phyloP scores from a whole-genome alignment of 2,113 vertebrate genomes.

The Cyrtonyx montezumae region DNA sequence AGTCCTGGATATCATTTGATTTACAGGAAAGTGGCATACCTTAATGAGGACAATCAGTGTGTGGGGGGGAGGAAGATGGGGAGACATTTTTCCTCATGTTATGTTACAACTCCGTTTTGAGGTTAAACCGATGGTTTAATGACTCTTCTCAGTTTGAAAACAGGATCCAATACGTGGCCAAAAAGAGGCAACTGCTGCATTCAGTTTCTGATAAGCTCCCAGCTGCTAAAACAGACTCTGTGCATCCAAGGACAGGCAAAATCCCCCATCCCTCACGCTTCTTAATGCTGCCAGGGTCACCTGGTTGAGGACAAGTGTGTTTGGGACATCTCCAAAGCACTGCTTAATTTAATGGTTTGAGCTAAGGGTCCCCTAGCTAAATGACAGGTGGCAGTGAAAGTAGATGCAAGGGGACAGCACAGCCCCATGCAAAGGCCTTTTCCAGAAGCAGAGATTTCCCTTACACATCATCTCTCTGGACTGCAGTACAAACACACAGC shows the following conservation, averaged over 20 bases:
- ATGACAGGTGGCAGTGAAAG: rapidly evolving
- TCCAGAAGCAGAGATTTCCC: background rate
- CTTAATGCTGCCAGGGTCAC: rapidly evolving
- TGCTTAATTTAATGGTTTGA: background rate
- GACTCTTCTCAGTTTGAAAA: background rate
- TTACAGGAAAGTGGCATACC: background rate
- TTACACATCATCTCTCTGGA: too few species aligned
- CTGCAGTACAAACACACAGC: rapidly evolving
- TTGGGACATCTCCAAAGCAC: background rate
- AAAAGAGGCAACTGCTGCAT: background rate
- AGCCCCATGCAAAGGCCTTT: background rate
- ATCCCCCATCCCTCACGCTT: background rate
- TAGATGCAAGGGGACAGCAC: background rate
- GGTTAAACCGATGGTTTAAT: background rate
- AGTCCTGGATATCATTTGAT: background rate
- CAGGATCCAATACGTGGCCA: background rate
- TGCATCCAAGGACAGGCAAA: rapidly evolving
- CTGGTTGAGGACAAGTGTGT: rapidly evolving
- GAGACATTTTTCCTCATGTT: background rate
- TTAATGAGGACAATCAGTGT: background rate
- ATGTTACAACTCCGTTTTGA: background rate
- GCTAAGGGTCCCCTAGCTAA: background rate
- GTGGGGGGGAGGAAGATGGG: background rate
- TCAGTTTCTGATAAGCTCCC: background rate
- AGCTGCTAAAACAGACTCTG: background rate